phyloP scores from a whole-genome alignment of 2,113 vertebrate species.

The Hippocampus guttulatus region DNA sequence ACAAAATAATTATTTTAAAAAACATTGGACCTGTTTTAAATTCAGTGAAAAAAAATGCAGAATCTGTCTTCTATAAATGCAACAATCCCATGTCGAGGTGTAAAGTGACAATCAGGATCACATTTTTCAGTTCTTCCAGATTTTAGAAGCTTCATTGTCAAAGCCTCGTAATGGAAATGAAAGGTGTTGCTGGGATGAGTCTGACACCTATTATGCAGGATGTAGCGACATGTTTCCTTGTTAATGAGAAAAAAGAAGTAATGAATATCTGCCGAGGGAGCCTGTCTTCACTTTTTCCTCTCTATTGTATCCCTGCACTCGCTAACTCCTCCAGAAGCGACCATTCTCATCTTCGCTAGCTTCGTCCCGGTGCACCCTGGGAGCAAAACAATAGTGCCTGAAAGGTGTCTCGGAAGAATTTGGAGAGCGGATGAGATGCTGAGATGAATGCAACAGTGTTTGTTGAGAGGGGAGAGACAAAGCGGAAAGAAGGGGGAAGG shows the following conservation, averaged over 20 bases:
- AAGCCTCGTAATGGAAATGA: neutral
- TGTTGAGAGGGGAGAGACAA: constrained; percentile 39
- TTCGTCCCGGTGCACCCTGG: neutral
- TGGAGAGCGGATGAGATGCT: constrained; percentile 14
- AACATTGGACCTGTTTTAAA: neutral
- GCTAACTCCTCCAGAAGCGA: constrained; percentile 11
- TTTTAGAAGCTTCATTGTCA: constrained; percentile 1
- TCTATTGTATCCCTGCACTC: constrained; percentile 21
- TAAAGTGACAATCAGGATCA: neutral
- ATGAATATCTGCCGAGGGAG: constrained; percentile 7
- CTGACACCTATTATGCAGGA: constrained; percentile 21
- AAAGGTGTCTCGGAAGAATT: constrained; percentile 4
- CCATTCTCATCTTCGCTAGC: constrained; percentile 16
- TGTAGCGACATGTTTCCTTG: constrained; percentile 10
- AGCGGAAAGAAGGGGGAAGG: constrained; percentile 22
- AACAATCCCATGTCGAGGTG: neutral
- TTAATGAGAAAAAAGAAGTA: neutral
- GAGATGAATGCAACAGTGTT: neutral
- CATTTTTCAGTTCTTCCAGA: neutral
- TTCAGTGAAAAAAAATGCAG: neutral
- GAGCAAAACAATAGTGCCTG: neutral
- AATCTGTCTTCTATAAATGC: neutral
- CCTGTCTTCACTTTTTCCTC: constrained; percentile 6
- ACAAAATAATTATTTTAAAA: neutral
- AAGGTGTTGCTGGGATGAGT: constrained; percentile 10